Conservation (phyloP, 2,113 vertebrate species). For the Trogon surrucura region DNA sequence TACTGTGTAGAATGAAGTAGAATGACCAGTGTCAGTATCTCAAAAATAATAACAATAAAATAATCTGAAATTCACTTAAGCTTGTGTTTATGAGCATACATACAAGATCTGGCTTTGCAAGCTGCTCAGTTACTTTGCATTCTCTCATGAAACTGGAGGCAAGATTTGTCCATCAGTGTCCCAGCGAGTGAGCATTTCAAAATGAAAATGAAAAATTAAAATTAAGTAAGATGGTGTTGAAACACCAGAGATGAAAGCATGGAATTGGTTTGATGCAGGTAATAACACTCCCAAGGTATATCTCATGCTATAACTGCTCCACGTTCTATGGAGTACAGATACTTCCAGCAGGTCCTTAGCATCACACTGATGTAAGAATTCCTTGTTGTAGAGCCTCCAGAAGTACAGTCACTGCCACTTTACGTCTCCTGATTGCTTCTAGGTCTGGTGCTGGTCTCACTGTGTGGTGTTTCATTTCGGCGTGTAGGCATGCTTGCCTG, state of each 20-base stretch:
- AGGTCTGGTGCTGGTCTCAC: not conserved
- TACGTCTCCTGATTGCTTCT: not conserved
- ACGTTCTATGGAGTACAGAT: not conserved
- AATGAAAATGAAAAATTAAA: not conserved
- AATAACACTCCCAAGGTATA: not conserved
- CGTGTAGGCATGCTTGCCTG: not conserved
- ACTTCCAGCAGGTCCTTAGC: not conserved
- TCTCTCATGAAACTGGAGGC: not conserved
- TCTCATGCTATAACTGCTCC: not conserved
- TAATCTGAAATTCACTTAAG: not conserved
- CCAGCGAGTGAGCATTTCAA: not conserved
- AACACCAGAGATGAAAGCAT: not conserved
- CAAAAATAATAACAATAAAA: not conserved
- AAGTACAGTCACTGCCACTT: not conserved
- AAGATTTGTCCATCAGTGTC: not conserved
- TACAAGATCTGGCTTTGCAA: not conserved
- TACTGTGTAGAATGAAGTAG: not conserved
- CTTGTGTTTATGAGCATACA: not conserved
- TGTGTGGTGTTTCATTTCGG: not conserved
- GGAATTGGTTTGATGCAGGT: not conserved
- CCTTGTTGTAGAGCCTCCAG: not conserved
- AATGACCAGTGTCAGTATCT: not conserved
- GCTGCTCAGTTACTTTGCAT: not conserved
- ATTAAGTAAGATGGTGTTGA: not conserved
- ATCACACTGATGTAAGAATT: rapidly evolving